A percentile compares a stretch with the other conserved stretches of the same genome.
phyloP scores from a whole-genome alignment of 1,140 invertebrate species.

The Pinna nobilis region DNA sequence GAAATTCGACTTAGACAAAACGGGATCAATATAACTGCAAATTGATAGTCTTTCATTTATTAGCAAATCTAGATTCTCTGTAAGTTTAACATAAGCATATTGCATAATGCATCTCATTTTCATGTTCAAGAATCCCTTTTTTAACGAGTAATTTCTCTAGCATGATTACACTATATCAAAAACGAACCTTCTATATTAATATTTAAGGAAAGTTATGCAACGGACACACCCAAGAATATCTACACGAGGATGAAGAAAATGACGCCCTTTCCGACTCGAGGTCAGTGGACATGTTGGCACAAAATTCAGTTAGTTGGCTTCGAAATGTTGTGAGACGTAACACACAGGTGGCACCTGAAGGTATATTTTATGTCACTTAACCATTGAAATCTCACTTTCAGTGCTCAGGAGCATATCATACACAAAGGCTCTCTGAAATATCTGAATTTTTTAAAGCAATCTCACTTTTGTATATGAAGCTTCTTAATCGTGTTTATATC shows the following conservation, averaged over 20 bases:
- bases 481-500: too few relatives aligned
- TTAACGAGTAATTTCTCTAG: not conserved
- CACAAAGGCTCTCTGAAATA: too few relatives aligned
- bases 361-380: constrained; percentile 49
- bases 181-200: too few relatives aligned
- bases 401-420: too few relatives aligned
- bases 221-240: constrained; percentile 54
- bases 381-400: not conserved
- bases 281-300: constrained; percentile 58
- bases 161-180: not conserved
- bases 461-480: too few relatives aligned
- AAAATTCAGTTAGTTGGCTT: constrained; percentile 63
- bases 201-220: constrained; percentile 65
- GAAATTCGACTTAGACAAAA: too few relatives aligned
- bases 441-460: too few relatives aligned
- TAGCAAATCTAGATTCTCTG: too few relatives aligned
- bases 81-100: too few relatives aligned
- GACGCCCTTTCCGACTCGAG: constrained; percentile 56
- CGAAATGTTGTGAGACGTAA: constrained; percentile 69
- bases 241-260: constrained; percentile 63
- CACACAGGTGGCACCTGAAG: constrained; percentile 70
- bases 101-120: not conserved
- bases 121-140: not conserved
- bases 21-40: too few relatives aligned
- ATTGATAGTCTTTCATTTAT: too few relatives aligned